phyloP scores from a whole-genome alignment of 2,797 vertebrate species.

The Pangasius larnaudii region DNA sequence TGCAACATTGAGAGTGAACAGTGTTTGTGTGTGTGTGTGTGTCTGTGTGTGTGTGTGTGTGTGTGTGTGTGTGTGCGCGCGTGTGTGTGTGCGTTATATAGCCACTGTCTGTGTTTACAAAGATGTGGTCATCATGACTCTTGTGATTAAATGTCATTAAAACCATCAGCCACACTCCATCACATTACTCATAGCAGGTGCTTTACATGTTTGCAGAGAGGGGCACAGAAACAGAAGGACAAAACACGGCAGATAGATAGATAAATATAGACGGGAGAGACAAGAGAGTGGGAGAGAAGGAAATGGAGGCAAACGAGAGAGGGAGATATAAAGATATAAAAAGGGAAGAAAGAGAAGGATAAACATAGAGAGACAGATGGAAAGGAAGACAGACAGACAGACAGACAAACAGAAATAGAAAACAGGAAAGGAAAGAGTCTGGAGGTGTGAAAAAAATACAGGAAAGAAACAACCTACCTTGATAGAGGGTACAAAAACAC shows the following conservation, averaged over 20 bases:
- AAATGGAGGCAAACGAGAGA: conserved; percentile 11
- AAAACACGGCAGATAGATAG: not conserved
- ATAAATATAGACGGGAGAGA: conserved; percentile 14
- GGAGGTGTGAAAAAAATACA: conserved; percentile 10
- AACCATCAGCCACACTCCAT: not conserved
- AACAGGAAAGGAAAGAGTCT: conserved; percentile 18
- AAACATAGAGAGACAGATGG: conserved; percentile 8
- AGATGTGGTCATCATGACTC: conserved; percentile 1
- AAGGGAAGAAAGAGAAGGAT: conserved; percentile 4
- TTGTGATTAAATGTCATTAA: conserved; percentile 14
- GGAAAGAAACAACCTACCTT: conserved; percentile 15
- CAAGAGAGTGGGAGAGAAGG: conserved; percentile 31
- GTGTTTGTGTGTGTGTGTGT: not conserved
- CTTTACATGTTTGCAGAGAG: not conserved
- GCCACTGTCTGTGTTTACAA: conserved; percentile 15
- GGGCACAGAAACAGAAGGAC: not conserved
- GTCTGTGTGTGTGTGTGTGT: conserved; percentile 2
- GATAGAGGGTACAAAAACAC: not conserved
- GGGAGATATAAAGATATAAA: conserved; percentile 21
- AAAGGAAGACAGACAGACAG: conserved; percentile 7
- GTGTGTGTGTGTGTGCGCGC: not conserved
- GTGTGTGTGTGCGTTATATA: not conserved
- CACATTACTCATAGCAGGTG: conserved; percentile 24
- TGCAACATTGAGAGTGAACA: conserved; percentile 1
- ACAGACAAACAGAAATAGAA: conserved; percentile 13